Percentiles rank a stretch among this genome's conserved stretches.
These are phyloP conservation scores for Aethina tumida DNA, from an alignment of 1,140 invertebrate genomes.

Conservation along the genomic window DNA sequence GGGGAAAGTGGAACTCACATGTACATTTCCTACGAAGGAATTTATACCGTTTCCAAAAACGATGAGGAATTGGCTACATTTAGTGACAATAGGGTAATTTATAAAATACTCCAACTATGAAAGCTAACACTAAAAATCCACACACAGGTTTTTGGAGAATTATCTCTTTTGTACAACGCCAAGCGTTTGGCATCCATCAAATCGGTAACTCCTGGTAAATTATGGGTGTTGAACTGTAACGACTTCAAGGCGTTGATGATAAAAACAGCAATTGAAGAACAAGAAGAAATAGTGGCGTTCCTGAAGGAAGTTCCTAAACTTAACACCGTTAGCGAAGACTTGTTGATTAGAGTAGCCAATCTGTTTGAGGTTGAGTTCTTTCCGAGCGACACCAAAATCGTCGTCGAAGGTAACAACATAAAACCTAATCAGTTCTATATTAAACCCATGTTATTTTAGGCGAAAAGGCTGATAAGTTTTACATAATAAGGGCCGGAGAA, in stretches of 20 bases:
- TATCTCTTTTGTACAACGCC: constrained; percentile 16
- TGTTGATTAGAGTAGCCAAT: constrained; percentile 78
- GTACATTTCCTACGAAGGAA: constrained; percentile 17
- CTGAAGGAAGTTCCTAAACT: constrained; percentile 74
- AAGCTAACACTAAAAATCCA: constrained; percentile 6
- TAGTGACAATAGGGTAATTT: too few relatives aligned
- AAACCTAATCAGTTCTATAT: too few relatives aligned
- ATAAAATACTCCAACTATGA: too few relatives aligned
- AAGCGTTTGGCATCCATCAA: constrained; percentile 12
- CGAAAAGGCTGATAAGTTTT: constrained; percentile 89
- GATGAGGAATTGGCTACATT: too few relatives aligned
- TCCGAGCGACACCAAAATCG: constrained; percentile 70
- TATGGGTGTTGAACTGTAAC: constrained; percentile 78
- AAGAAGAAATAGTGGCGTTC: constrained; percentile 74
- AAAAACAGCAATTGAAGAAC: constrained; percentile 61
- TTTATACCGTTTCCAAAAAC: constrained; percentile 15
- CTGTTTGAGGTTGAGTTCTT: constrained; percentile 82
- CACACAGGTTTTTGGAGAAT: constrained; percentile 16
- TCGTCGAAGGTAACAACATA: constrained; percentile 66
- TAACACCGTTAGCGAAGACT: constrained; percentile 64
- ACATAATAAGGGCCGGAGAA: constrained; percentile 83
- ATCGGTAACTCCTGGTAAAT: constrained; percentile 46
- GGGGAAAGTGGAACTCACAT: constrained; percentile 17
- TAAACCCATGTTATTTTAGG: too few relatives aligned
- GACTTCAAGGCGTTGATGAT: constrained; percentile 86